phyloP scores from a whole-genome alignment of 37 sponge, comb jelly and placozoan genomes.

The Lycopodina hypogea region DNA sequence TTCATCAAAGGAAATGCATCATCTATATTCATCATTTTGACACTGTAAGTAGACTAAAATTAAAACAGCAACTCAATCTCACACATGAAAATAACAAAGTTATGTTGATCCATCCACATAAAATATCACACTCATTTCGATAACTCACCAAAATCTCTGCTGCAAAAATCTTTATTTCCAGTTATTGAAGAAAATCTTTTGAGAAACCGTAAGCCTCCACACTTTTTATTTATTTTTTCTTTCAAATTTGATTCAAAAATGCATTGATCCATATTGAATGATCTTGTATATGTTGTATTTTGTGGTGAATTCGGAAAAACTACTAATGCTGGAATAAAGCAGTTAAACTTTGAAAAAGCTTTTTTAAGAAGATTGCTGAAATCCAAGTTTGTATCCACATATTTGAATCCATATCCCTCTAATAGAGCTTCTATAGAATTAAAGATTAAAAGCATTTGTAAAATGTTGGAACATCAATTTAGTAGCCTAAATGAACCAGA shows the following conservation, averaged over 20 bases:
- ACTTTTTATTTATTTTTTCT: neutral
- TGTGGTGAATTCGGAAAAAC: neutral
- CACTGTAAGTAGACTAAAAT: too few species aligned
- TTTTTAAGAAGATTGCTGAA: neutral
- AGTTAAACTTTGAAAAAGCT: neutral
- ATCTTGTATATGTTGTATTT: neutral
- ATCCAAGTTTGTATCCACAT: neutral
- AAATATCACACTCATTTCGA: too few species aligned
- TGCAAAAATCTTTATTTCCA: neutral
- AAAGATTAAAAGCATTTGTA: neutral
- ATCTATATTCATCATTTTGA: too few species aligned
- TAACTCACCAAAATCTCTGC: neutral
- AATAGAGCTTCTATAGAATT: neutral
- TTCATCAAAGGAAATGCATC: too few species aligned
- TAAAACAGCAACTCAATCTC: too few species aligned
- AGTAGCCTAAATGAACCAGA: neutral
- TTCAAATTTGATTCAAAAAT: neutral
- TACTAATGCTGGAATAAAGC: constrained; percentile 2
- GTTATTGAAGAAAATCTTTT: neutral
- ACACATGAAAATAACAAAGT: too few species aligned
- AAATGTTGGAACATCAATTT: neutral
- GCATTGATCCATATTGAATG: neutral
- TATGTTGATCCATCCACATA: too few species aligned
- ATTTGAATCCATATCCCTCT: neutral
- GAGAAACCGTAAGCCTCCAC: neutral